Evolutionary conservation across 2,888 invertebrate genomes (phyloP).

Genomic region (Leucania comma): DNA sequence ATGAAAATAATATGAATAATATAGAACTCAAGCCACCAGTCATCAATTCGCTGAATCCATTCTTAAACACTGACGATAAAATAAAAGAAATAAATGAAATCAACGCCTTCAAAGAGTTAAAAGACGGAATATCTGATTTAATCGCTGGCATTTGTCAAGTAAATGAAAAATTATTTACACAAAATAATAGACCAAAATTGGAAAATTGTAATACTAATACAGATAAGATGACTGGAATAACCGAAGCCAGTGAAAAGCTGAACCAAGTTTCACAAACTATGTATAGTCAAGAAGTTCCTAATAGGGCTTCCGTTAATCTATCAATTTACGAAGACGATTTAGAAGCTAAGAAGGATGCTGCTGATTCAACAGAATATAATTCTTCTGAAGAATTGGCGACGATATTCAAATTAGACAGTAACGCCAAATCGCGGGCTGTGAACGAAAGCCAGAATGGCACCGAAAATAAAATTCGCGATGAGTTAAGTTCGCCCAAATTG

Average conservation of each 20-base stretch:
- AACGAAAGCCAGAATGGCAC: constrained; percentile 69
- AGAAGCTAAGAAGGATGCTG: constrained; percentile 81
- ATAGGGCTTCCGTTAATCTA: constrained; percentile 82
- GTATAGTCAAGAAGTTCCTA: constrained; percentile 71
- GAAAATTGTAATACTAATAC: constrained; percentile 63
- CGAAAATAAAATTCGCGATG: constrained; percentile 76
- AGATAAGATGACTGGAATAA: constrained; percentile 74
- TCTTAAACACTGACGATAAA: constrained; percentile 81
- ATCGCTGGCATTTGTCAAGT: constrained; percentile 89
- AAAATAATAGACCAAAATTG: constrained; percentile 70
- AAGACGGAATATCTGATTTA: constrained; percentile 88
- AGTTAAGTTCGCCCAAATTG: constrained; percentile 87
- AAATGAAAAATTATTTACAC: constrained; percentile 85
- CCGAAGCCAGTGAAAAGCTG: constrained; percentile 80
- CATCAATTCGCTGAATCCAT: constrained; percentile 83
- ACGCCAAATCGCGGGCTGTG: constrained; percentile 66
- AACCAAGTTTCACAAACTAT: constrained; percentile 76
- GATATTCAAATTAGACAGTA: constrained; percentile 89
- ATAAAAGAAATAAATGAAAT: constrained; percentile 86
- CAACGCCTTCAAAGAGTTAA: constrained; percentile 87
- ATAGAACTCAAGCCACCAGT: constrained; percentile 66
- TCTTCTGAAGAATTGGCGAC: constrained; percentile 92
- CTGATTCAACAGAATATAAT: constrained; percentile 91
- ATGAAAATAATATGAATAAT: constrained; percentile 54
- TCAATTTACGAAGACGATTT: constrained; percentile 87